These are phyloP conservation scores for Antedon mediterranea DNA, from an alignment of 53 echinoderm and acorn worm species.

Conservation along the genomic window DNA sequence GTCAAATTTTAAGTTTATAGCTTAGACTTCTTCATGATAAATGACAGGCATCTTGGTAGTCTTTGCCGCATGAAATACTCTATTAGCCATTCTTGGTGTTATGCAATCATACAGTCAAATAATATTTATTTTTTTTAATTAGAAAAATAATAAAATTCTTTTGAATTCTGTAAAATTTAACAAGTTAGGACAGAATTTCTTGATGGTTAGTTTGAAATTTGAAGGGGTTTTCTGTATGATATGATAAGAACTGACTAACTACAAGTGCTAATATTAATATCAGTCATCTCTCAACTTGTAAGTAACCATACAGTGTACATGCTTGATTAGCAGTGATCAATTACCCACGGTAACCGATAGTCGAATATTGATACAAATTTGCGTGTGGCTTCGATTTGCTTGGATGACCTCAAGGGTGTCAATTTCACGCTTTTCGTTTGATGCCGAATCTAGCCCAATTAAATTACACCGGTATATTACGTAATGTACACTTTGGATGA, in stretches of 20 bases:
- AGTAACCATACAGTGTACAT: background rate
- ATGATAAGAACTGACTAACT: background rate
- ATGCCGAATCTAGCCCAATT: background rate
- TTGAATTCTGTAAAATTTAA: too few relatives aligned
- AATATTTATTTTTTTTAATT: too few relatives aligned
- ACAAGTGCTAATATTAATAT: background rate
- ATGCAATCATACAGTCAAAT: too few relatives aligned
- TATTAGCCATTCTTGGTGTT: too few relatives aligned
- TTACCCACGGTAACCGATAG: background rate
- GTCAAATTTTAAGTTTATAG: too few relatives aligned
- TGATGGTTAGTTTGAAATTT: too few relatives aligned
- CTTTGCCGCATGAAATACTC: too few relatives aligned
- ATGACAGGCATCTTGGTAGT: too few relatives aligned
- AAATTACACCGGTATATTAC: background rate
- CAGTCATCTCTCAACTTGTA: background rate
- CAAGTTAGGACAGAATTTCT: too few relatives aligned
- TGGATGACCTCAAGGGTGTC: background rate
- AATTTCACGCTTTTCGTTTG: background rate
- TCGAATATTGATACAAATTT: background rate
- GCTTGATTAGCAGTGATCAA: background rate
- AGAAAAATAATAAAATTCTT: too few relatives aligned
- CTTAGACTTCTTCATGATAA: too few relatives aligned
- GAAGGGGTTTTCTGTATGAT: too few relatives aligned
- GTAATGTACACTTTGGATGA: background rate
- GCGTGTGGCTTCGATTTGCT: background rate